Conservation (phyloP, 2,888 invertebrate species). For the Drosophila vallismaia region DNA sequence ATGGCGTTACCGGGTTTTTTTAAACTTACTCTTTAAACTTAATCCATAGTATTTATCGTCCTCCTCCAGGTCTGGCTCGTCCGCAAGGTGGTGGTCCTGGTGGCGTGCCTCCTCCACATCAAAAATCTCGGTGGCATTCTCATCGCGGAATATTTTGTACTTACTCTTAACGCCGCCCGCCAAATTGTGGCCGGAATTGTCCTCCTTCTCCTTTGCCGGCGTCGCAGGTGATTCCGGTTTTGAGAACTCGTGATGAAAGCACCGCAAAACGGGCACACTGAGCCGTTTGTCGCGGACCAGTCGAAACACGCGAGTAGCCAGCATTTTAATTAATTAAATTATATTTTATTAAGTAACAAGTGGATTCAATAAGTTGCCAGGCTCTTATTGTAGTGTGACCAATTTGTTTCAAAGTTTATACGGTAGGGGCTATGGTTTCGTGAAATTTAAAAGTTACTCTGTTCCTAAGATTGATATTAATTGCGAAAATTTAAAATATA, state of each 20-base stretch:
- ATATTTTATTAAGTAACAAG: slow-evolving; percentile 39
- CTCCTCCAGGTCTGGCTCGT: slow-evolving; percentile 19
- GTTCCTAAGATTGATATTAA: too few relatives aligned
- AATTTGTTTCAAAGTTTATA: too few relatives aligned
- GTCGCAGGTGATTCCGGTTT: slow-evolving; percentile 55
- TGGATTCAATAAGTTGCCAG: not conserved
- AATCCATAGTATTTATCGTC: slow-evolving; percentile 83
- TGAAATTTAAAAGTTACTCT: too few relatives aligned
- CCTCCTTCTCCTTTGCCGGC: slow-evolving; percentile 3
- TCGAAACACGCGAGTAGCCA: slow-evolving; percentile 68
- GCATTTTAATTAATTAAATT: slow-evolving; percentile 56
- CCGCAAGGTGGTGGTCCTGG: slow-evolving; percentile 50
- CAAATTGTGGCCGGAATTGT: slow-evolving; percentile 52
- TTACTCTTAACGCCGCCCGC: slow-evolving; percentile 86
- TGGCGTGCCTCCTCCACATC: slow-evolving; percentile 89
- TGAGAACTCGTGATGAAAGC: slow-evolving; percentile 81
- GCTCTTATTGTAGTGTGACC: too few relatives aligned
- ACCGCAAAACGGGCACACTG: slow-evolving; percentile 69
- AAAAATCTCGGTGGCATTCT: slow-evolving; percentile 88
- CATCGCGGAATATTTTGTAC: slow-evolving; percentile 89
- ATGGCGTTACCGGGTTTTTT: not conserved
- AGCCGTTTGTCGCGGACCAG: slow-evolving; percentile 66
- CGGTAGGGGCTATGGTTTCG: too few relatives aligned
- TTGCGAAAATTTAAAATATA: too few relatives aligned
- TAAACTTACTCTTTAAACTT: slow-evolving; percentile 86